Evolutionary conservation across 2,797 vertebrate species (phyloP), one percentile per base, ranked within the genome.

Genomic region (Morelia viridis): DNA sequence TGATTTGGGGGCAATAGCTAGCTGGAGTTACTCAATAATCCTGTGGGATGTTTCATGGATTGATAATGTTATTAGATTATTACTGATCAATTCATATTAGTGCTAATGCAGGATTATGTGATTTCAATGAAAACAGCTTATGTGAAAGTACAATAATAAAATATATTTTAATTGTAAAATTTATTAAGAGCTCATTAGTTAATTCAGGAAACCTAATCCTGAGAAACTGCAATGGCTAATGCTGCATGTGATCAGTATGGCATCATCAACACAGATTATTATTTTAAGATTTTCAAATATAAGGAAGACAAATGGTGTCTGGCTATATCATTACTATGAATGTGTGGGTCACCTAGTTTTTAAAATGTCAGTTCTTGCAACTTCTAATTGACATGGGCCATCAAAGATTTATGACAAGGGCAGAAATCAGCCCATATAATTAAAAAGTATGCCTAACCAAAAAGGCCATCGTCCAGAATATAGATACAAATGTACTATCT

Each of bases 131-230:
- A 90, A 90, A 76, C 60, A 87, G 85, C 84, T 90, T 84, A 65
- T 92, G 89, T 85, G 89, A 80, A 92, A 90, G 58, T 62, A 91
- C 93, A 96, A n/a, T 31, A 62, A 93, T 91, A 92, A 94, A 94
- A 94, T 91, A 41, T 64, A 90, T 62, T 87, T 92, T 87, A 92
- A 64, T 90, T 95, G 64, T 93, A 92, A 95, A 95, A 91, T 2
- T 94, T 86, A 95, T 95, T 17, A 35, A 91, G 87, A 94, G 90
- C 94, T 94, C 91, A 50, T 85, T 94, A 90, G 71, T 65, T 17
- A 46, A 19, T 71, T 89, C 62, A 60, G 80, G 41, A 60, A 89
- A 68, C 35, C 80, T 92, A 62, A n/a, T 92, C 80, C 53, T 62
- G 85, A 85, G 88, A 26, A 68, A 41, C 62, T 46, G 62, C 60